phyloP scores from a whole-genome alignment of 2,797 vertebrate species.

The Trichosurus vulpecula region DNA sequence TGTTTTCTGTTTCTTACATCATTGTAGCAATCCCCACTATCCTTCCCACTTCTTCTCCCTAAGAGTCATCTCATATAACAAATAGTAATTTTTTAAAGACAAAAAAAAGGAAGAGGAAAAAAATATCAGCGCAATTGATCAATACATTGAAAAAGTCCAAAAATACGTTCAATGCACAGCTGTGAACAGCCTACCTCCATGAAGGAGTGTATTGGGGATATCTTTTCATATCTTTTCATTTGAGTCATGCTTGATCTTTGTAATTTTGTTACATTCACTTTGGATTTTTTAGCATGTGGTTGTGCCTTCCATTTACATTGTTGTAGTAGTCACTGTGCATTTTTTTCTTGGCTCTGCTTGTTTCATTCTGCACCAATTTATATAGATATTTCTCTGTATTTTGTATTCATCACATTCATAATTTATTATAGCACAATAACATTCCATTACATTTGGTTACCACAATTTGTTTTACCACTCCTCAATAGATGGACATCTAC shows the following conservation, averaged over 20 bases:
- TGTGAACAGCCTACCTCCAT: not conserved
- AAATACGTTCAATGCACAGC: not conserved
- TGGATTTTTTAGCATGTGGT: not conserved
- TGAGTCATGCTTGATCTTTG: not conserved
- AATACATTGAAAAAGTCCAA: not conserved
- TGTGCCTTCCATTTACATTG: not conserved
- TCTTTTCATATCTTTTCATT: not conserved
- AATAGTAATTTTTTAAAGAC: not conserved
- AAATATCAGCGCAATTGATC: not conserved
- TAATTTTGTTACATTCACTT: not conserved
- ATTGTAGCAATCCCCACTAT: not conserved
- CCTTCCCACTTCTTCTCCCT: not conserved
- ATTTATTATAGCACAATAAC: not conserved
- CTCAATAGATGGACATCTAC: not conserved
- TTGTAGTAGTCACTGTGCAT: not conserved
- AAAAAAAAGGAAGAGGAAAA: not conserved
- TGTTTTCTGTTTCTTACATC: not conserved
- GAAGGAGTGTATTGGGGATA: not conserved
- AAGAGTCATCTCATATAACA: not conserved
- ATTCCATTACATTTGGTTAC: not conserved
- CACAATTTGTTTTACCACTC: not conserved
- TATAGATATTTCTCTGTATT: not conserved
- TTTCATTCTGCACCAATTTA: not conserved
- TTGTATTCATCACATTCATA: not conserved
- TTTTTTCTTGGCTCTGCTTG: not conserved